Evolutionary conservation across 2,113 vertebrate species (phyloP), one percentile per base, ranked within the genome.

Genomic region (Neogale vison): DNA sequence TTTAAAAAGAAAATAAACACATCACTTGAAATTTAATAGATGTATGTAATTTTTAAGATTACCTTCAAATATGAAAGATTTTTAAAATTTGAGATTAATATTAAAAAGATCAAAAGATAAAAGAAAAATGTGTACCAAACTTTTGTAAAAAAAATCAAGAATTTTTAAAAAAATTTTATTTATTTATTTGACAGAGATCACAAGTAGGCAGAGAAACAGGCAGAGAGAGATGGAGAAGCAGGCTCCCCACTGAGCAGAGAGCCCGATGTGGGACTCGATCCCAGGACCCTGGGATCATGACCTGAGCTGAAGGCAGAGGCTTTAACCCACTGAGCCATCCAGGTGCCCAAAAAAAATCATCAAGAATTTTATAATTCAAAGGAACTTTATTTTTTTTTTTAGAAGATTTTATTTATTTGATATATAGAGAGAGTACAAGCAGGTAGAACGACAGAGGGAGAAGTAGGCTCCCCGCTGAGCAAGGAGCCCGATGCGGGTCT

Each of bases 1-100:
- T 90, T 94, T 86, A 34, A 82, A 87, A 95, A 89, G 88, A 86
- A 93, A 89, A 57, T 65, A 83, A 50, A 34, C 17, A 61, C 18
- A 52, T 87, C 24, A 39, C 77, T 96, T 90, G 82, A 95, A 85
- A 80, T 10, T 55, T 89, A 90, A 45, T 18, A 79, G 84, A 13
- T 6, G 7, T 74, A 7, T 88, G 17, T 95, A 61, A 57, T 10
- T 86, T 95, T 88, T 63, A 94, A 79, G 50, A 92, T 67, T 89
- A 61, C 52, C 12, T 85, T 42, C 90, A 12, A 86, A 69, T 95
- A 77, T 83, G n/a, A 85, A 59, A 50, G 42, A 63, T 69, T 36
- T 84, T 55, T 57, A 21, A 52, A 90, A 79, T 89, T 94, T n/a
- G 36, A 4, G 18, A 79, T 72, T 52, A 94, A 57, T 92, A 15